Evolutionary conservation across 1,140 invertebrate species (phyloP), one percentile per base, ranked within the genome.

Genomic region (Atta colombica): DNA sequence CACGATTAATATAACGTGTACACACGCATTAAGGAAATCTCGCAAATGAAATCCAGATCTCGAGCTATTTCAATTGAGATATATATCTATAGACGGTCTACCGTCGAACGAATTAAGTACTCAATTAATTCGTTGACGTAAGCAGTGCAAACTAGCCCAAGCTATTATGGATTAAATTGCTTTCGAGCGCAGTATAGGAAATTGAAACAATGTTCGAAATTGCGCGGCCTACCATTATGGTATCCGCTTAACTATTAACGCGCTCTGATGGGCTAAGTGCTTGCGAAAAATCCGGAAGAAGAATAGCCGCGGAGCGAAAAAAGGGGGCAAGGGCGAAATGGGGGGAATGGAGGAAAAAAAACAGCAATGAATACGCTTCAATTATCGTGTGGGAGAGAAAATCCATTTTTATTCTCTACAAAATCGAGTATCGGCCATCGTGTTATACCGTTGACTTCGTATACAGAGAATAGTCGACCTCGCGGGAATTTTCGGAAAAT

Each of bases 181-280:
- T 89, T 86, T 82, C 72, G 81, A 77, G 18, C 55, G 58, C 45
- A 60, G 55, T 28, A 65, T 88, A 86, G 81, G 72, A 91, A 87
- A 91, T 90, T 90, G 90, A 91, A 91, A 91, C 87, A 91, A 92
- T 91, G 88, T 86, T 74, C 69, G 89, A 78, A 90, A 88, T 90
- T 77, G 87, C 80, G 80, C 84, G 66, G 75, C 71, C 87, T 81
- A 66, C 55, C 66, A 86, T 88, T 88, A 71, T 77, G 53, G 61
- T 77, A 60, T 63, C 75, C 31, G 81, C 77, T 91, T 90, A 82
- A 82, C 86, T 87, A 86, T 90, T 88, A 90, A 86, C 63, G 88
- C 58, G 68, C 51, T 78, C 28, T 60, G 78, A 63, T 85, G 60
- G 51, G 35, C 69, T 51, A 80, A 65, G 77, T 74, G 77, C 69